A percentile compares a stretch with the other conserved stretches of the same genome.
Conservation (phyloP, 1,140 invertebrate species). For the Pseudomyrmex dendroicus region DNA sequence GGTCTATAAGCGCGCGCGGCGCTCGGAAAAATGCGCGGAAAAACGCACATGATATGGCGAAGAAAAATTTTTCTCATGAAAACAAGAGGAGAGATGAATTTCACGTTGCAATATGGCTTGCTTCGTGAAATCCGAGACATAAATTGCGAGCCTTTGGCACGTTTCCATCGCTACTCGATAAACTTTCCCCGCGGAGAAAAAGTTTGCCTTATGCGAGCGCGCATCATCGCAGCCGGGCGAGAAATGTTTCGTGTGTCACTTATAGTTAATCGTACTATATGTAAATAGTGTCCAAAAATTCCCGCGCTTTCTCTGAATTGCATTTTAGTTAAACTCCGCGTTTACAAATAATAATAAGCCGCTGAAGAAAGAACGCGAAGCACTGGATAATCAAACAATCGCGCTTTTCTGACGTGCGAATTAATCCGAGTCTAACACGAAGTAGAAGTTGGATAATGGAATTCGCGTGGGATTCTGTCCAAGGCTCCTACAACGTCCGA, state of each 20-base stretch:
- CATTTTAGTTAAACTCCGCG: background rate
- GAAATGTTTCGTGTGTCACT: background rate
- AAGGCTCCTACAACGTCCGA: conserved; percentile 67
- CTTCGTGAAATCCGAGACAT: conserved; percentile 6
- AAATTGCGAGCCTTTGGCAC: conserved; percentile 29
- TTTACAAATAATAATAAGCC: background rate
- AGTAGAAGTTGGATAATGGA: conserved; percentile 71
- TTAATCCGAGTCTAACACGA: background rate
- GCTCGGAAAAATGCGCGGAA: background rate
- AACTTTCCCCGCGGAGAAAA: conserved; percentile 60
- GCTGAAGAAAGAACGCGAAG: background rate
- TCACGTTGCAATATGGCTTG: conserved; percentile 8
- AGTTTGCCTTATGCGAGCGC: conserved; percentile 22
- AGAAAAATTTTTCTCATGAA: conserved; percentile 5
- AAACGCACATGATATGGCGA: background rate
- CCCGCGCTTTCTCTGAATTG: conserved; percentile 4
- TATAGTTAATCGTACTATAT: conserved; percentile 12
- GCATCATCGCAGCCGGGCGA: conserved; percentile 11
- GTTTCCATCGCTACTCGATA: conserved; percentile 42
- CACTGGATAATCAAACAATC: conserved; percentile 9
- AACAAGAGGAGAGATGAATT: conserved; percentile 14
- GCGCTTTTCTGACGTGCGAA: conserved; percentile 22
- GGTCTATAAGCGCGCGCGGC: background rate
- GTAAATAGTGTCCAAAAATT: background rate
- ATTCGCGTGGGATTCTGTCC: conserved; percentile 77